These are phyloP conservation scores for Cyclophora albipunctata DNA, from an alignment of 2,888 invertebrate genomes.

Conservation along the genomic window DNA sequence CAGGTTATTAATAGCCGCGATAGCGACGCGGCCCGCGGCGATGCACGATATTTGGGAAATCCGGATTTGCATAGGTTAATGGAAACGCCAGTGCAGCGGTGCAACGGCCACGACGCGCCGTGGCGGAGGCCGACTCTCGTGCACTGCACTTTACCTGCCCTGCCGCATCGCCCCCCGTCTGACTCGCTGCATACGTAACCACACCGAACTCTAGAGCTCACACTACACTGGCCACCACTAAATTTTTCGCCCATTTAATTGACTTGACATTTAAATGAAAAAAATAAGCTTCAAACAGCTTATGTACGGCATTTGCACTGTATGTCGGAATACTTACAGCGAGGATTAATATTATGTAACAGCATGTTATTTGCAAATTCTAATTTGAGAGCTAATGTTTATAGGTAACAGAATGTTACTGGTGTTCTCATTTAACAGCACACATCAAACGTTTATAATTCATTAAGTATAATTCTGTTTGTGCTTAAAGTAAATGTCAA, in stretches of 20 bases:
- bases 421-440: not conserved
- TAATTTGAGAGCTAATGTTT: no score
- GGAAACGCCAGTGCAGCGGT: conserved; percentile 35
- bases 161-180: conserved; percentile 11
- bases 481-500: not conserved
- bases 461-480: conserved; percentile 3
- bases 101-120: conserved; percentile 31
- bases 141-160: conserved; percentile 25
- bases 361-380: no score
- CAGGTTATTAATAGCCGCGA: conserved; percentile 69
- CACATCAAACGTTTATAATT: conserved; percentile 3
- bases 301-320: no score
- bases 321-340: no score
- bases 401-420: no score
- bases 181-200: conserved; percentile 29
- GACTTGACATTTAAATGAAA: conserved; percentile 14
- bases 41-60: conserved; percentile 67
- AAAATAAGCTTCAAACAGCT: no score
- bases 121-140: conserved; percentile 23
- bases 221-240: conserved; percentile 12
- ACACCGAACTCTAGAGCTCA: conserved; percentile 17
- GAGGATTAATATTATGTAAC: no score
- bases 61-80: conserved; percentile 73
- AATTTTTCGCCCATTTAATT: conserved; percentile 3
- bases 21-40: conserved; percentile 63